Evolutionary conservation across 1,140 invertebrate genomes (phyloP).

Genomic region (Panulirus ornatus): DNA sequence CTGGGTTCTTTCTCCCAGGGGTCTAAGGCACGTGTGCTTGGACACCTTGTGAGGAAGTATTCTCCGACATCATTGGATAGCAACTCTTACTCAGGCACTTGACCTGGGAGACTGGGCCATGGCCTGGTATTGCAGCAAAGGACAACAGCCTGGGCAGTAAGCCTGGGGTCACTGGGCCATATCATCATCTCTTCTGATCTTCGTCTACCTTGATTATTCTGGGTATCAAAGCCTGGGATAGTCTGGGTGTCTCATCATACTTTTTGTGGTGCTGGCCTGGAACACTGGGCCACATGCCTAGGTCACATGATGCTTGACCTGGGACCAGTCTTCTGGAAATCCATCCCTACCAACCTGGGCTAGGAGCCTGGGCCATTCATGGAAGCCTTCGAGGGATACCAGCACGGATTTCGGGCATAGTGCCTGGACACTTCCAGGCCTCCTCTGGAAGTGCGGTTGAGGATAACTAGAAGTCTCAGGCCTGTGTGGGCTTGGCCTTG

Average conservation of each 20-base stretch:
- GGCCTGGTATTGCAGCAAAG: slow-evolving; percentile 11
- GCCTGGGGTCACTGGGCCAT: slow-evolving; percentile 9
- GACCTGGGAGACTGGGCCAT: slow-evolving; percentile 32
- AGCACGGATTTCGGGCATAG: too few relatives aligned
- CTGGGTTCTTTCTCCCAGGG: slow-evolving; percentile 65
- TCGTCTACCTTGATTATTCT: slow-evolving; percentile 40
- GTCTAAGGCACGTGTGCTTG: slow-evolving; percentile 43
- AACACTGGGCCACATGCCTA: slow-evolving; percentile 19
- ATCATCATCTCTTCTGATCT: background rate
- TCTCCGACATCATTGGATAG: slow-evolving; percentile 12
- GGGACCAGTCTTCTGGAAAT: background rate
- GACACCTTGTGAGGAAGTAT: slow-evolving; percentile 41
- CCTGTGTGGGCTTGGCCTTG: background rate
- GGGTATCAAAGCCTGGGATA: slow-evolving; percentile 32
- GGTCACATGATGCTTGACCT: slow-evolving; percentile 12
- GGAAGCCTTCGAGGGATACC: background rate
- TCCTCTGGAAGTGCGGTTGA: background rate
- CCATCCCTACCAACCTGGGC: background rate
- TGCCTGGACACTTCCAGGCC: slow-evolving; percentile 3
- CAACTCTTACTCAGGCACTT: slow-evolving; percentile 31
- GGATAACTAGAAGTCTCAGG: background rate
- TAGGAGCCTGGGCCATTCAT: background rate
- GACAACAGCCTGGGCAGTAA: slow-evolving; percentile 28
- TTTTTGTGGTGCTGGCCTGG: slow-evolving; percentile 10
- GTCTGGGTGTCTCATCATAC: slow-evolving; percentile 34